A percentile compares a stretch with the other conserved stretches of the same genome.
Conservation (phyloP, 1,140 invertebrate species). For the Pararge aegeria region DNA sequence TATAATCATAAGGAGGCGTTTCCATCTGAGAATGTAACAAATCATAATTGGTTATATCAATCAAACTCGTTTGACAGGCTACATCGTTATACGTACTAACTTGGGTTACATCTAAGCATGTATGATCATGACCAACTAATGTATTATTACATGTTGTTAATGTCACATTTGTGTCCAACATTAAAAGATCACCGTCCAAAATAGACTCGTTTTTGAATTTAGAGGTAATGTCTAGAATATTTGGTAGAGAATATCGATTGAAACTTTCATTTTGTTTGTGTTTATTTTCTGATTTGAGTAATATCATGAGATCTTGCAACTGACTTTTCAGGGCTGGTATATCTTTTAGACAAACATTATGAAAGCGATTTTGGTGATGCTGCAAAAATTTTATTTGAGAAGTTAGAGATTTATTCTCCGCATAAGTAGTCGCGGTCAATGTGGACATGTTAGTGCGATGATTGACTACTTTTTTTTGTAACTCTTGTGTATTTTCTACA, state of each 20-base stretch:
- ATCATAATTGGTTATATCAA: slow-evolving; percentile 28
- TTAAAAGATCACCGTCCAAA: slow-evolving; percentile 65
- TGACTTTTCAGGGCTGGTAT: slow-evolving; percentile 62
- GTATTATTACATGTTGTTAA: slow-evolving; percentile 61
- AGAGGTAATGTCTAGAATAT: slow-evolving; percentile 45
- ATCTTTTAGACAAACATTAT: slow-evolving; percentile 65
- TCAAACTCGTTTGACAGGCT: slow-evolving; percentile 42
- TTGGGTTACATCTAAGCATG: slow-evolving; percentile 58
- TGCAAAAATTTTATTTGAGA: slow-evolving; percentile 64
- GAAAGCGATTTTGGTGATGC: slow-evolving; percentile 59
- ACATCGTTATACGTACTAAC: slow-evolving; percentile 44
- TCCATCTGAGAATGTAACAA: slow-evolving; percentile 34
- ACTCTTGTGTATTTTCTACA: slow-evolving; percentile 48
- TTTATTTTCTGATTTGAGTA: slow-evolving; percentile 48
- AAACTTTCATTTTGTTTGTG: slow-evolving; percentile 41
- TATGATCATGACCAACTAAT: slow-evolving; percentile 53
- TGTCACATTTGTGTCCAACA: slow-evolving; percentile 69
- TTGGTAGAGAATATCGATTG: slow-evolving; percentile 55
- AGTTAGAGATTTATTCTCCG: slow-evolving; percentile 65
- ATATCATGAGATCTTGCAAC: slow-evolving; percentile 46
- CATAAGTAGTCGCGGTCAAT: slow-evolving; percentile 69
- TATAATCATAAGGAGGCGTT: slow-evolving; percentile 15
- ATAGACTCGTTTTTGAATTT: slow-evolving; percentile 62
- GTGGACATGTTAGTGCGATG: slow-evolving; percentile 71
- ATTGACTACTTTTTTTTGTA: slow-evolving; percentile 63